Evolutionary conservation across 1,140 invertebrate genomes (phyloP).

Genomic region (Drosophila lacteicornis): DNA sequence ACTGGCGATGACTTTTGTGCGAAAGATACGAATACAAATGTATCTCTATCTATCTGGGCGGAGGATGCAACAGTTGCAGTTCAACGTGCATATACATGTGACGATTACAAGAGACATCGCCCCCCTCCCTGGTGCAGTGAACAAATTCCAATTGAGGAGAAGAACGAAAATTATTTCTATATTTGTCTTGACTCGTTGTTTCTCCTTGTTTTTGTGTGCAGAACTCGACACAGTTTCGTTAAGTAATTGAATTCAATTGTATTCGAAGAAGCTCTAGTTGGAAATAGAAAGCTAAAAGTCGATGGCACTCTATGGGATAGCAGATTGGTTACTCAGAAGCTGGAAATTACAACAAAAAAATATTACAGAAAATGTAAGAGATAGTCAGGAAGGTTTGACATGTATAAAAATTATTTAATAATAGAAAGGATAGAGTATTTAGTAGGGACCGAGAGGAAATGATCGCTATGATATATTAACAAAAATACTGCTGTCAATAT

Average conservation of each 20-base stretch:
- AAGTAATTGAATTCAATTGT: slow-evolving; percentile 77
- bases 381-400: no score
- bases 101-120: slow-evolving; percentile 50
- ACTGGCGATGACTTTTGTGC: slow-evolving; percentile 60
- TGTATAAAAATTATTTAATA: neutral
- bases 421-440: no score
- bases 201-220: slow-evolving; percentile 18
- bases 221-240: slow-evolving; percentile 53
- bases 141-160: slow-evolving; percentile 19
- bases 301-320: slow-evolving; percentile 13
- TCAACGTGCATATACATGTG: slow-evolving; percentile 54
- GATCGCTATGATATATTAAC: no score
- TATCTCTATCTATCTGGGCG: slow-evolving; percentile 34
- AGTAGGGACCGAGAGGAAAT: no score
- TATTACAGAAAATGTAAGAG: neutral
- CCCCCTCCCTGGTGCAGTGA: slow-evolving; percentile 2
- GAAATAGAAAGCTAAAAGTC: slow-evolving; percentile 46
- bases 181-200: slow-evolving; percentile 46
- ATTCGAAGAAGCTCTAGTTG: slow-evolving; percentile 17
- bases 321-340: slow-evolving; percentile 17
- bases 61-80: slow-evolving; percentile 40
- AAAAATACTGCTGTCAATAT: no score
- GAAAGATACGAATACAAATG: slow-evolving; percentile 48
- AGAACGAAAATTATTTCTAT: slow-evolving; percentile 50
- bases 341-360: slow-evolving; percentile 3